Evolutionary conservation across 2,888 invertebrate genomes (phyloP).

Genomic region (Nomada ruficornis): DNA sequence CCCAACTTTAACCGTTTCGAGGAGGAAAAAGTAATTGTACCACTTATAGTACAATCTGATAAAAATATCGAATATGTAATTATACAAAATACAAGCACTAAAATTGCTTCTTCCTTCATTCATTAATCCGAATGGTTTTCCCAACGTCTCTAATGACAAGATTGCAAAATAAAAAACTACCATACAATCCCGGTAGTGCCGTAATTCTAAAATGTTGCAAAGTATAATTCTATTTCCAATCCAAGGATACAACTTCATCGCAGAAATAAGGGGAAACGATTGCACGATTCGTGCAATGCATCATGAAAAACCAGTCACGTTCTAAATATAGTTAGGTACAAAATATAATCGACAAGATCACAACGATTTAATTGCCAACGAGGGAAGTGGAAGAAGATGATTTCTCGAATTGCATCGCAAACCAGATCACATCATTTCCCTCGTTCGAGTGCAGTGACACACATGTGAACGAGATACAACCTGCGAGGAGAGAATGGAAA

Average conservation of each 20-base stretch:
- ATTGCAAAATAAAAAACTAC: not conserved
- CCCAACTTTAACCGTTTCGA: no score
- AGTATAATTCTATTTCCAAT: not conserved
- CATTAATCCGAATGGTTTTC: no score
- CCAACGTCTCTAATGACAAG: not conserved
- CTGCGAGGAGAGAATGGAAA: not conserved
- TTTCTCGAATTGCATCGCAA: conserved; percentile 9
- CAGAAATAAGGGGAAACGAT: not conserved
- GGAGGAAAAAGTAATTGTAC: no score
- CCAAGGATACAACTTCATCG: not conserved
- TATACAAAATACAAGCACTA: no score
- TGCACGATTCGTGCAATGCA: not conserved
- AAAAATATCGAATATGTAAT: no score
- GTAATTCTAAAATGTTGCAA: not conserved
- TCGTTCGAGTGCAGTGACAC: not conserved
- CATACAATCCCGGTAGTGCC: not conserved
- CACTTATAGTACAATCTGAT: no score
- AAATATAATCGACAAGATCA: conserved; percentile 13
- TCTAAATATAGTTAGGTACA: conserved; percentile 46
- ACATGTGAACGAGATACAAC: not conserved
- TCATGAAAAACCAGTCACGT: conserved; percentile 39
- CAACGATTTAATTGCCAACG: conserved; percentile 11
- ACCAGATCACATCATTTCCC: not conserved
- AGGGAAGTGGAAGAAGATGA: not conserved
- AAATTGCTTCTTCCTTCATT: no score